These are phyloP conservation scores for Nipponia nippon DNA, from an alignment of 2,113 vertebrate species.

Conservation along the genomic window DNA sequence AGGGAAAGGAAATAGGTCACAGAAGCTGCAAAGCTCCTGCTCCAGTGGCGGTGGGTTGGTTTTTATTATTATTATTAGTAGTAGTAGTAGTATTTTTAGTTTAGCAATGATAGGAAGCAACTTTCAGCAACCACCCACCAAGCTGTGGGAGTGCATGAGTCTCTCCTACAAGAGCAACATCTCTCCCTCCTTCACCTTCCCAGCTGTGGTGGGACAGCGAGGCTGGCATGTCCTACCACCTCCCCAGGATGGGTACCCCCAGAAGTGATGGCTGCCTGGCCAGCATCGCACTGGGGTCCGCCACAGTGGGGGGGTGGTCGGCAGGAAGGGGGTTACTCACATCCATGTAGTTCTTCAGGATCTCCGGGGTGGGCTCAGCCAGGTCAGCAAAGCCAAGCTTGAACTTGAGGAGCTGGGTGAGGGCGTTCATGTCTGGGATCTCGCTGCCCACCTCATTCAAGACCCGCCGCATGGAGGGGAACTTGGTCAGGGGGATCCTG, in stretches of 20 bases:
- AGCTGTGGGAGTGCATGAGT: neutral
- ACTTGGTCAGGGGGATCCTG: slow-evolving; percentile 88
- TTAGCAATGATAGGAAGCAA: neutral
- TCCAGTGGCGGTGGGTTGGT: neutral
- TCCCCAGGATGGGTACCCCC: rapidly evolving
- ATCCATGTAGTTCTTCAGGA: slow-evolving; percentile 89
- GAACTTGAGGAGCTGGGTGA: slow-evolving; percentile 73
- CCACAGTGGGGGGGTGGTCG: rapidly evolving
- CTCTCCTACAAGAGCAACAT: neutral
- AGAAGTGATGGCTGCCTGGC: neutral
- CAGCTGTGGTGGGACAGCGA: rapidly evolving
- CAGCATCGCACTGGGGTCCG: rapidly evolving
- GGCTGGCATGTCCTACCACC: neutral
- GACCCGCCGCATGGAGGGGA: slow-evolving; percentile 81
- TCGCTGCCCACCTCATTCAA: slow-evolving; percentile 73
- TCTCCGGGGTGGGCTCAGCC: slow-evolving; percentile 80
- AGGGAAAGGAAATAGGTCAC: neutral
- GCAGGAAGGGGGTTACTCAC: slow-evolving; percentile 68
- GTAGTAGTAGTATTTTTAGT: neutral
- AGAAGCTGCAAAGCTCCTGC: neutral
- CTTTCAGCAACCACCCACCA: neutral
- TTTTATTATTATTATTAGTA: neutral
- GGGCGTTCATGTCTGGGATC: slow-evolving; percentile 65
- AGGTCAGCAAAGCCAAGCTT: slow-evolving; percentile 74
- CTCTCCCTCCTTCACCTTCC: neutral